Base-by-base conservation (phyloP, 1,140 invertebrate species). In the Tenebrio molitor region DNA sequence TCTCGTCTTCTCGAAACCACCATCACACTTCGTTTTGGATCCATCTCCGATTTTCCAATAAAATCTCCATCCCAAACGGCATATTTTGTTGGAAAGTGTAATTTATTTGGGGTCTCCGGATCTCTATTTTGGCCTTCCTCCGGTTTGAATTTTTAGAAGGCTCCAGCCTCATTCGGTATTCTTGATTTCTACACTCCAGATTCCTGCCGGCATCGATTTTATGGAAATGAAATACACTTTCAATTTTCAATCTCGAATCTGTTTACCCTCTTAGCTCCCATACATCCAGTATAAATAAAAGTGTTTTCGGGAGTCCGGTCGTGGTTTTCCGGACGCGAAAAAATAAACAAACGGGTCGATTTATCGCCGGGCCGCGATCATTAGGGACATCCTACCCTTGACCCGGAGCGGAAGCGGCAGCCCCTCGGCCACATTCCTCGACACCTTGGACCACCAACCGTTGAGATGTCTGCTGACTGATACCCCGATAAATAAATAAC, bases 161-260 rank as follows among this genome's bases (percentile, higher is more conserved):
- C 36, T 5, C 3, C 36, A n/a, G 36, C 36, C 36, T 39, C 36
- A 39, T 39, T 39, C 12, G 36, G 36, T 39, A 39, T 39, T 39
- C 36, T 39, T 39, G 36, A 39, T 39, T 39, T 39, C 36, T 39
- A 39, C 36, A 39, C 36, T 39, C 12, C 36, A 39, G 36, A 39
- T 39, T 39, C 36, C 36, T 39, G 12, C 5, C n/a, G 3, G 5
- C 23, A 25, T 58, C 50, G 50, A 58, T 58, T 58, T 58, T 58
- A 58, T 58, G 50, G 50, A 58, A 58, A 58, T 58, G 50, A 58
- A 58, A 58, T 25, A 58, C 50, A 58, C 23, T 58, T 58, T 58
- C 50, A 58, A 58, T 58, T 58, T 58, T 58, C 50, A 58, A 58
- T 58, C 50, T 58, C 29, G 50, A 58, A 58, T 58, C 50, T 58